phyloP scores from a whole-genome alignment of 2,888 invertebrate species.

The Stictocephala bisonia region DNA sequence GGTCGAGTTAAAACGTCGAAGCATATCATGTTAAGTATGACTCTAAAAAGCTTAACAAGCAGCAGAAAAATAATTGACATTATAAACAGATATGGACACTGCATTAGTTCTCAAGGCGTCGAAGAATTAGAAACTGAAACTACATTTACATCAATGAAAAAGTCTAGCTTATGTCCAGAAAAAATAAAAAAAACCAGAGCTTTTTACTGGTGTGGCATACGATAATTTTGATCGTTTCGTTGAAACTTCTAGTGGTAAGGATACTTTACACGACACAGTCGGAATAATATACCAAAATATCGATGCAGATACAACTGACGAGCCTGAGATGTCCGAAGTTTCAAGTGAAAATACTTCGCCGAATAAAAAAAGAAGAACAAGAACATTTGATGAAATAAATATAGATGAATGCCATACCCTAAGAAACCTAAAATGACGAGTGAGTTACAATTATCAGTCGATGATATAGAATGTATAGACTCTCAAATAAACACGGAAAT shows the following conservation, averaged over 20 bases:
- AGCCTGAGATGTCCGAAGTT: neutral
- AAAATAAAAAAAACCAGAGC: slow-evolving; percentile 51
- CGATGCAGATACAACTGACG: neutral
- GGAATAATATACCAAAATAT: slow-evolving; percentile 37
- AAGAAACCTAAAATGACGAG: slow-evolving; percentile 56
- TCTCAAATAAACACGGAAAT: slow-evolving; percentile 27
- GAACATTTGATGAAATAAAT: slow-evolving; percentile 47
- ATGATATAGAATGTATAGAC: slow-evolving; percentile 51
- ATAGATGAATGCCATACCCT: neutral
- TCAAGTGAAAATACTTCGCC: neutral
- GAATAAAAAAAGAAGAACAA: slow-evolving; percentile 40
- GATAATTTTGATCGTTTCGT: slow-evolving; percentile 46
- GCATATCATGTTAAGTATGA: slow-evolving; percentile 60
- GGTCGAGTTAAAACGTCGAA: slow-evolving; percentile 58
- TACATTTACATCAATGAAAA: slow-evolving; percentile 55
- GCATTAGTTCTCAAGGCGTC: slow-evolving; percentile 58
- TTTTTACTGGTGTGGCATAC: slow-evolving; percentile 55
- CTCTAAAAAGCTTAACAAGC: no score
- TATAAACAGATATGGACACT: slow-evolving; percentile 61
- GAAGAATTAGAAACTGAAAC: slow-evolving; percentile 62
- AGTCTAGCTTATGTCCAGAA: slow-evolving; percentile 56
- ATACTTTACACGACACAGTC: slow-evolving; percentile 43
- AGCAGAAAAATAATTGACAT: slow-evolving; percentile 53
- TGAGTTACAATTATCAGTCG: slow-evolving; percentile 50
- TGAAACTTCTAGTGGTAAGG: slow-evolving; percentile 41